Evolutionary conservation across 37 sponge, comb jelly and placozoan species (phyloP).

Genomic region (Diacarnus erythraeanus): DNA sequence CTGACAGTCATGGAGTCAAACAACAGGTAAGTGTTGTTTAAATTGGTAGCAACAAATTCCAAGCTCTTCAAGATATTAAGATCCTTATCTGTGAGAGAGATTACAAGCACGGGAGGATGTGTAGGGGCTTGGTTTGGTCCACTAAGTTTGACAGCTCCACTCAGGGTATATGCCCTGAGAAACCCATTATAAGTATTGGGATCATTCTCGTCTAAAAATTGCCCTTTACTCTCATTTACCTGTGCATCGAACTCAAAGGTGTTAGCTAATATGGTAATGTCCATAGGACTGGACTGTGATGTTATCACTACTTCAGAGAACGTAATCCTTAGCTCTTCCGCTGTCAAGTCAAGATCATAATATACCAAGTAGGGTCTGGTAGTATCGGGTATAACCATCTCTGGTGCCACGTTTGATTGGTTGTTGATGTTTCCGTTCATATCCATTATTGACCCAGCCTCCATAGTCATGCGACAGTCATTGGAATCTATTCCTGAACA

Average conservation of each 20-base stretch:
- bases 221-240: conserved; percentile 23
- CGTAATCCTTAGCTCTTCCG: conserved; percentile 73
- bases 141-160: conserved; percentile 34
- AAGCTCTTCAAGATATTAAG: conserved; percentile 86
- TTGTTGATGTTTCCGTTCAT: conserved; percentile 60
- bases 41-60: conserved; percentile 72
- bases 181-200: conserved; percentile 53
- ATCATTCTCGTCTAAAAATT: conserved; percentile 38
- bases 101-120: conserved; percentile 77
- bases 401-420: background rate
- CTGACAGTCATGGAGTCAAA: conserved; percentile 33
- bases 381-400: conserved; percentile 43
- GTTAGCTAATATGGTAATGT: conserved; percentile 54
- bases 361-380: conserved; percentile 72
- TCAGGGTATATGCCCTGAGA: conserved; percentile 60
- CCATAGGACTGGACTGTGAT: background rate
- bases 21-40: conserved; percentile 71
- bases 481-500: conserved; percentile 22
- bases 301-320: conserved; percentile 74
- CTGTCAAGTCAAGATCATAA: conserved; percentile 76
- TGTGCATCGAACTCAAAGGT: conserved; percentile 58
- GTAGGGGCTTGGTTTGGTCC: conserved; percentile 54
- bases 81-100: conserved; percentile 64
- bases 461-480: conserved; percentile 56
- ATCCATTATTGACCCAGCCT: conserved; percentile 53